A percentile compares a stretch with the other conserved stretches of the same genome.
These are phyloP conservation scores for Radopholus similis DNA, from an alignment of 1,140 invertebrate species.

Conservation along the genomic window DNA sequence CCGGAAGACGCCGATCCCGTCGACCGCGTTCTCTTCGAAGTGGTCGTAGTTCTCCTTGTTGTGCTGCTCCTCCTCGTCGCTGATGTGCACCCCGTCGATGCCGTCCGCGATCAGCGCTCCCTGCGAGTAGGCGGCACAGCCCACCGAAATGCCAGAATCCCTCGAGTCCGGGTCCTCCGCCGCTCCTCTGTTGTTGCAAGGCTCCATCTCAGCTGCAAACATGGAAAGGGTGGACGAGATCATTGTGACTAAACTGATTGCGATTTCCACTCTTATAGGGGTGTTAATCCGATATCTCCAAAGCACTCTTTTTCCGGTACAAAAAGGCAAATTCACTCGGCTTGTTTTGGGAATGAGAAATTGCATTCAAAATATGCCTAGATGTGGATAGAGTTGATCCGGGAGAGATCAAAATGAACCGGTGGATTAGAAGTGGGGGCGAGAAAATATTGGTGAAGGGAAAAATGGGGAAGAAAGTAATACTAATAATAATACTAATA, in stretches of 20 bases:
- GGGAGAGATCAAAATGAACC: too few species aligned
- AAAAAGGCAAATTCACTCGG: too few species aligned
- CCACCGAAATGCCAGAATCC: conserved; percentile 16
- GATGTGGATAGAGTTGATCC: too few species aligned
- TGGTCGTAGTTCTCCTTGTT: neutral
- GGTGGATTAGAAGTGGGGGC: too few species aligned
- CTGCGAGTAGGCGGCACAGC: neutral
- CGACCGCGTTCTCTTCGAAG: neutral
- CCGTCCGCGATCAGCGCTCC: neutral
- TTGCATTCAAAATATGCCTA: too few species aligned
- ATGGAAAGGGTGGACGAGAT: neutral
- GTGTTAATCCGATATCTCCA: too few species aligned
- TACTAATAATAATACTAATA: too few species aligned
- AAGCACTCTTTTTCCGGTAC: too few species aligned
- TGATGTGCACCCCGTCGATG: neutral
- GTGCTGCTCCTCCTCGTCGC: neutral
- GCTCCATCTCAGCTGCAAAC: neutral
- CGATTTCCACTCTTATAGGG: neutral
- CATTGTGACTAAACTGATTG: neutral
- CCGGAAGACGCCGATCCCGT: neutral
- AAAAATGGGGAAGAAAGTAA: too few species aligned
- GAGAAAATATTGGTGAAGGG: too few species aligned
- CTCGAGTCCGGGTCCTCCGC: conserved; percentile 16
- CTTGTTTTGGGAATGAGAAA: too few species aligned
- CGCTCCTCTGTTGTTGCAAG: neutral